Base-by-base conservation (phyloP, 2,113 vertebrate genomes). In the Carassius auratus region DNA sequence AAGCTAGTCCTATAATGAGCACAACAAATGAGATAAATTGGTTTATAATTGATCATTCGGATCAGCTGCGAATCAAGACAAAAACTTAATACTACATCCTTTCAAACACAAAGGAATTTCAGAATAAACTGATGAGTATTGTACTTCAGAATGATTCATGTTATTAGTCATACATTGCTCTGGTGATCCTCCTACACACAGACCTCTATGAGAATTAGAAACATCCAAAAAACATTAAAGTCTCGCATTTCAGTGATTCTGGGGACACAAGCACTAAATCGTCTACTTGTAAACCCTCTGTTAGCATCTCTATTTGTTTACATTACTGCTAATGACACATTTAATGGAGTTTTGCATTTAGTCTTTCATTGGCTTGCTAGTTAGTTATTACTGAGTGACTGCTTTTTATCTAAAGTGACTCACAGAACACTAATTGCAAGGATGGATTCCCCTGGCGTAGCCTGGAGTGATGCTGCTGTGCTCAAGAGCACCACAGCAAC, bases 341-440 rank as follows among this genome's bases (percentile, higher is more conserved):
- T 66, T 83, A 73, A 73, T 73, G 17, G 48, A 73, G 66, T 59
- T 83, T 83, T 36, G 61, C 78, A 48, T n/a, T 38, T 42, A 73
- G 50, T 38, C 2, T 33, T 55, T 83, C 81, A 71, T 83, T 66
- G n/a, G 64, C 81, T 73, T 73, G 50, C 59, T 73, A 59, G 81
- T 59, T 38, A 36, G 50, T 71, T 73, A 59, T 23, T 17, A 69
- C 26, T 69, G 80, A 50, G 30, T 73, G 33, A 50, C 73, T 73
- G 68, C 30, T 71, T 83, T 83, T 83, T 59, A 83, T 83, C 50
- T 71, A 42, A 36, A 73, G 50, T 73, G 81, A 83, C 68, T 83
- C 81, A 71, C 26, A 57, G 48, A 55, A 83, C 66, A 38, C 12
- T 83, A 83, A 83, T 73, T 73, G 68, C 50, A 73, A 57, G 66